phyloP scores from a whole-genome alignment of 2,113 vertebrate genomes.

The Gavia stellata region DNA sequence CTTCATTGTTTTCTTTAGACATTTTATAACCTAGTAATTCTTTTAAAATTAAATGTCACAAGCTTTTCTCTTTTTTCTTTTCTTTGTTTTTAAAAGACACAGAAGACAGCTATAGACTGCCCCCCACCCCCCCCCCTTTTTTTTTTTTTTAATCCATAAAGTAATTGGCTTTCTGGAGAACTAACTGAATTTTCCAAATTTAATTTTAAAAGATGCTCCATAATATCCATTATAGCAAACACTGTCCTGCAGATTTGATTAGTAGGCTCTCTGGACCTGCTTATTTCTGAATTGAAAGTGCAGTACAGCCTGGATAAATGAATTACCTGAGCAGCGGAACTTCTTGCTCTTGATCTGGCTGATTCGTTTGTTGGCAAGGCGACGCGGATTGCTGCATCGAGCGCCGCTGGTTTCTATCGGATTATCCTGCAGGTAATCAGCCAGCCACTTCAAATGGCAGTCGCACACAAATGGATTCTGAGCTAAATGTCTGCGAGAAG shows the following conservation, averaged over 20 bases:
- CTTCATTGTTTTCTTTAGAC: neutral
- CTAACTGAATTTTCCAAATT: constrained; percentile 80
- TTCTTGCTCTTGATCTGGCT: constrained; percentile 99
- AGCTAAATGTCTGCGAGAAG: constrained; percentile 88
- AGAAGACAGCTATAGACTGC: neutral
- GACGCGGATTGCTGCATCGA: constrained; percentile 93
- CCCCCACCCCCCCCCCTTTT: too few relatives aligned
- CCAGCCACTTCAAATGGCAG: constrained; percentile 99
- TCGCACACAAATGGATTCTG: constrained; percentile 99
- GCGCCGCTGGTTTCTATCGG: constrained; percentile 98
- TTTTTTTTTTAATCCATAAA: constrained; percentile 63
- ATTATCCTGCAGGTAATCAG: constrained; percentile 97
- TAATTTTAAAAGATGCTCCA: constrained; percentile 76
- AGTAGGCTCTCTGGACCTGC: constrained; percentile 70
- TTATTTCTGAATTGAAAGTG: constrained; percentile 48
- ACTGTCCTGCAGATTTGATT: constrained; percentile 77
- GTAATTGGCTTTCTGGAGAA: constrained; percentile 76
- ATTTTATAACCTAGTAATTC: neutral
- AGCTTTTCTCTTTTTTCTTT: neutral
- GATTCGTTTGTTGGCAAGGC: constrained; percentile 98
- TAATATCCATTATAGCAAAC: constrained; percentile 71
- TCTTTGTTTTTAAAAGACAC: neutral
- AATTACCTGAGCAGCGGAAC: constrained; percentile 99
- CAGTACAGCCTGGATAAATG: constrained; percentile 62
- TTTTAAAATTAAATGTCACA: neutral